These are phyloP conservation scores for Rattus rattus DNA, from an alignment of 2,113 vertebrate genomes.

Conservation along the genomic window DNA sequence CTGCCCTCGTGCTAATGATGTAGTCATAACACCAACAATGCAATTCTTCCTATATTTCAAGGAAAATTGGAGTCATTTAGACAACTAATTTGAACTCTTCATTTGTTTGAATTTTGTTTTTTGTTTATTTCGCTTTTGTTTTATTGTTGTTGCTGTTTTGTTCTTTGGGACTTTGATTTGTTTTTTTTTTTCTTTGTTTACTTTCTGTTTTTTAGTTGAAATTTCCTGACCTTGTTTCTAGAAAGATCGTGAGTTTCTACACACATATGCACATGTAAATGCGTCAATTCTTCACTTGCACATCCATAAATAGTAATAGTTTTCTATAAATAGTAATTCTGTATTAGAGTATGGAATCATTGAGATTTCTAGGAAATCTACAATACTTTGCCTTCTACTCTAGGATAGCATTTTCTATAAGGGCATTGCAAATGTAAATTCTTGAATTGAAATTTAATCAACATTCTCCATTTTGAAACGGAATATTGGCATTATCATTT, in stretches of 20 bases:
- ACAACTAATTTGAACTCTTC: background rate
- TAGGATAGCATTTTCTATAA: conserved; percentile 2
- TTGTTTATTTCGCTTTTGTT: background rate
- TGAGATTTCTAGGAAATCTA: background rate
- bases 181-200: too few relatives aligned
- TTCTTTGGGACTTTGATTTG: background rate
- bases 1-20: background rate
- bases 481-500: conserved; percentile 74
- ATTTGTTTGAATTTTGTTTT: background rate
- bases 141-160: background rate
- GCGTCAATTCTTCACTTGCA: background rate
- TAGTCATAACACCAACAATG: too few relatives aligned
- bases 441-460: conserved; percentile 80
- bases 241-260: background rate
- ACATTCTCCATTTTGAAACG: conserved; percentile 66
- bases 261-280: background rate
- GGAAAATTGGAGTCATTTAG: background rate
- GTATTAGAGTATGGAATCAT: background rate
- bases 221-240: background rate
- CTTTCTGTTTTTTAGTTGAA: background rate
- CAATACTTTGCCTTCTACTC: background rate
- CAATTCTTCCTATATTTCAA: background rate
- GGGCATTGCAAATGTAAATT: conserved; percentile 56
- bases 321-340: background rate
- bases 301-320: background rate